These are phyloP conservation scores for Xylocopa sonorina DNA, from an alignment of 1,140 invertebrate species.

Conservation along the genomic window DNA sequence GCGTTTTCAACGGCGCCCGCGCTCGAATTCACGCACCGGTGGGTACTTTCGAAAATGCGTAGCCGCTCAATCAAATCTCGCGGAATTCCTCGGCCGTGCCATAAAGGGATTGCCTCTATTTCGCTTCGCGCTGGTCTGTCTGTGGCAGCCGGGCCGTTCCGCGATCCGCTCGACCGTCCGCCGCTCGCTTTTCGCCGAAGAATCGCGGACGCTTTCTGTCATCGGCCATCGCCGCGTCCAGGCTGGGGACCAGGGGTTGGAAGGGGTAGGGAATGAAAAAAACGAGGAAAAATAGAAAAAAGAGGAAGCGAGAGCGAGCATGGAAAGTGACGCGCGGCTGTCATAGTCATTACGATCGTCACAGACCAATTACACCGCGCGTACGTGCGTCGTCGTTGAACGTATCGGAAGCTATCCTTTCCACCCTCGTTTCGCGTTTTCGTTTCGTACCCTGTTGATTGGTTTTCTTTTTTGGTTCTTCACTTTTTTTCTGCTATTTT, in stretches of 20 bases:
- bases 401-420: not conserved
- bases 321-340: too few species aligned
- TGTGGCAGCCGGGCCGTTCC: slow-evolving; percentile 8
- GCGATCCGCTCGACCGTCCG: slow-evolving; percentile 13
- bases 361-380: not conserved
- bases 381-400: not conserved
- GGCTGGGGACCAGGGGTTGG: too few species aligned
- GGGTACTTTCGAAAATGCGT: slow-evolving; percentile 55
- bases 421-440: not conserved
- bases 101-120: slow-evolving; percentile 58
- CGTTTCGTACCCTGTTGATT: not conserved
- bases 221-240: not conserved
- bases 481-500: not conserved
- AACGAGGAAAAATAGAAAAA: not conserved
- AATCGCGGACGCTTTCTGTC: not conserved
- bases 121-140: not conserved
- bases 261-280: not conserved
- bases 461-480: not conserved
- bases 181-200: not conserved
- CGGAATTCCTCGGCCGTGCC: slow-evolving; percentile 53
- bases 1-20: slow-evolving; percentile 6
- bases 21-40: slow-evolving; percentile 39
- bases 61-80: slow-evolving; percentile 54
- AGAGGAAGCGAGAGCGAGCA: not conserved
- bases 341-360: not conserved